Base-by-base conservation (phyloP, 2,797 vertebrate species). In the Limosa lapponica region DNA sequence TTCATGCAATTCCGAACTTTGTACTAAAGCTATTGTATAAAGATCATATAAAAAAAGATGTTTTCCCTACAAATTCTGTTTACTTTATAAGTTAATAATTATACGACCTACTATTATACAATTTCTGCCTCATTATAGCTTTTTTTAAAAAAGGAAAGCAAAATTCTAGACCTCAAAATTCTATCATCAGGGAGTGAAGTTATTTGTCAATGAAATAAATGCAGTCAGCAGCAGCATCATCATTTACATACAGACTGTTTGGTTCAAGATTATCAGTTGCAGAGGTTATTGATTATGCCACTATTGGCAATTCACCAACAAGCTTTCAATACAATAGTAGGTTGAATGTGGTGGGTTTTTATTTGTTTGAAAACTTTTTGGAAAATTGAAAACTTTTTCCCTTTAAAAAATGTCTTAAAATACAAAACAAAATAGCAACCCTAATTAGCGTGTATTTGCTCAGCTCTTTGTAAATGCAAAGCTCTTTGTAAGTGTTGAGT, bases 71-170 rank as follows among this genome's bases (percentile, higher is more conserved):
- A 96, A 83, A 82, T 73, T 73, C 65, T 89, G 73, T 85, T 69
- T 71, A 79, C 93, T 66, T 30, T 88, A 71, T 72, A 90, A 87
- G 46, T 27, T 94, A 96, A 75, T 75, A 75, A 89, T 94, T 94
- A 89, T 84, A 77, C 52, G 59, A 93, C 95, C 84, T 96, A 93
- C 95, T 95, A 91, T 66, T 48, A 94, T 90, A 91, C 92, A 90
- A 88, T 93, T 85, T 87, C 89, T 94, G 37, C 37, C 46, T 36
- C 61, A 66, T 94, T 95, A 43, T 44, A 93, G 90, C 90, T 95
- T 95, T 95, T 80, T 93, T 86, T 37, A 16, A 75, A 77, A 84
- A 94, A 71, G 8, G 65, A 89, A 94, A 91, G 88, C 52, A 75
- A 84, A 95, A 90, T 95, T 88, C 54, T 87, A 85, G 74, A 78